phyloP scores from a whole-genome alignment of 2,797 vertebrate species.

The Rhyacichthys aspro region DNA sequence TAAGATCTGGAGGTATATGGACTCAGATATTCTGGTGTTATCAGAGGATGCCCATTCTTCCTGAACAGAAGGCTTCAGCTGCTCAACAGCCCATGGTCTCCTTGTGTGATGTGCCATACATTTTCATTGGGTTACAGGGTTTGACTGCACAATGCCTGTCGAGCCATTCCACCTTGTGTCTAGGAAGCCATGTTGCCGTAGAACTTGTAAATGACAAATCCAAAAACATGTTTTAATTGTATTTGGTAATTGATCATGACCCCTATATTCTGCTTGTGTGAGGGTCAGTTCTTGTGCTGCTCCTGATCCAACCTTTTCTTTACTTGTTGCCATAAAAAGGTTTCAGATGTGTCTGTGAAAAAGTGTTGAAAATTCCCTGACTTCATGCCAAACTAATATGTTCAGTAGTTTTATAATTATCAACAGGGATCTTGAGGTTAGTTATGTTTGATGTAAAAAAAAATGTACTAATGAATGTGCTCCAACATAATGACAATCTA shows the following conservation, averaged over 20 bases:
- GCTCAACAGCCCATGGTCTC: not conserved
- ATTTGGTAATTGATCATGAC: too few relatives aligned
- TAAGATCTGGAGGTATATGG: too few relatives aligned
- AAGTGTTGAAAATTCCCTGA: too few relatives aligned
- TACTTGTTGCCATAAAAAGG: too few relatives aligned
- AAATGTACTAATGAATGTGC: slow-evolving; percentile 42
- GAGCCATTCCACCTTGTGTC: not conserved
- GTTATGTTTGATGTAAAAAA: slow-evolving; percentile 2
- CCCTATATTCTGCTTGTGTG: too few relatives aligned
- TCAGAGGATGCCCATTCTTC: not conserved
- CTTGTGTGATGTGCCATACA: not conserved
- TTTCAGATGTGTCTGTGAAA: too few relatives aligned
- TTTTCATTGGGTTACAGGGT: slow-evolving; percentile 1
- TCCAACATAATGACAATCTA: slow-evolving; percentile 43
- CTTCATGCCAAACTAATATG: too few relatives aligned
- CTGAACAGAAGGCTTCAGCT: slow-evolving; percentile 1
- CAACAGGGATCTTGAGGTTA: slow-evolving; percentile 6
- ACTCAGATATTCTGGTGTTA: too few relatives aligned
- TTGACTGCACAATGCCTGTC: not conserved
- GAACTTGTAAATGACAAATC: not conserved
- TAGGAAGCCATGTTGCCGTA: not conserved
- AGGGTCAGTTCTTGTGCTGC: too few relatives aligned
- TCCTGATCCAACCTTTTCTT: too few relatives aligned
- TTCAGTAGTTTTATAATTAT: too few relatives aligned
- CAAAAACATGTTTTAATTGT: slow-evolving; percentile 4